Percentiles rank a stretch among this genome's conserved stretches.
Evolutionary conservation across 2,888 invertebrate genomes (phyloP).

Genomic region (Trachelus iudaicus): DNA sequence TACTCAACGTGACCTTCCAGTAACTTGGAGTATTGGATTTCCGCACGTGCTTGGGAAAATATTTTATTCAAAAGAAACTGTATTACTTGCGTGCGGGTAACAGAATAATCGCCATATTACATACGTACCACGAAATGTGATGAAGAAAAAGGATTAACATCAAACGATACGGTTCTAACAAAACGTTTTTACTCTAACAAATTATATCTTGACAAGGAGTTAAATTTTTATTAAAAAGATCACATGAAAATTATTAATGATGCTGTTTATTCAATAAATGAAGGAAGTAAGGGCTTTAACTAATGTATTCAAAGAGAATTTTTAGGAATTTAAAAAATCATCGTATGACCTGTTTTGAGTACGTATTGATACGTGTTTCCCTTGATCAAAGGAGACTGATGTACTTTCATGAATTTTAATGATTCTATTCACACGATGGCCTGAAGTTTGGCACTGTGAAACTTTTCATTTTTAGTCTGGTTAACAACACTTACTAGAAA

Average conservation of each 20-base stretch:
- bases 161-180: neutral
- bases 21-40: neutral
- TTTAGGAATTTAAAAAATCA: neutral
- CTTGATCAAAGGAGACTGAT: too few species aligned
- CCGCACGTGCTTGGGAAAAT: neutral
- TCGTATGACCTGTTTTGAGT: neutral
- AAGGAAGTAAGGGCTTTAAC: neutral
- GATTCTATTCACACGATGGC: too few species aligned
- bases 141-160: neutral
- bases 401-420: too few species aligned
- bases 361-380: neutral
- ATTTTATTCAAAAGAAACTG: neutral
- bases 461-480: neutral
- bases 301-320: neutral
- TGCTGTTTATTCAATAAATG: too few species aligned
- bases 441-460: neutral
- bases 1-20: neutral
- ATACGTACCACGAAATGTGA: neutral
- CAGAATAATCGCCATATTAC: neutral
- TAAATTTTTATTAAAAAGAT: too few species aligned
- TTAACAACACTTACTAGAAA: neutral
- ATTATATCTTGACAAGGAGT: too few species aligned
- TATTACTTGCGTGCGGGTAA: neutral
- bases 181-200: neutral
- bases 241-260: too few species aligned